Base-by-base conservation (phyloP, 2,113 vertebrate genomes). In the Toxotes jaculatrix region DNA sequence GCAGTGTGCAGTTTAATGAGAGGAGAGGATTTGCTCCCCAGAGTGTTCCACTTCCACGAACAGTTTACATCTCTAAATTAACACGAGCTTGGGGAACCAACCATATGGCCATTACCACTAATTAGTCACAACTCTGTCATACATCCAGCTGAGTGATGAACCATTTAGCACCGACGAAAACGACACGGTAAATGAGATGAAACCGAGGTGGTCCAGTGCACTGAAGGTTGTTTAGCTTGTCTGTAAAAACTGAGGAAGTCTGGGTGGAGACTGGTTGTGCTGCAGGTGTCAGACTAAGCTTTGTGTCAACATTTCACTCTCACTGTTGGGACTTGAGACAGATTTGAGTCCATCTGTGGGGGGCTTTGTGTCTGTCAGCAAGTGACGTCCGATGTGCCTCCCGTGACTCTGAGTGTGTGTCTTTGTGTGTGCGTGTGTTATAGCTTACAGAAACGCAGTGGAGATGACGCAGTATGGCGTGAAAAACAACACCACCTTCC, bases 401-500 rank as follows among this genome's bases (percentile, higher is more conserved):
- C 59, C 21, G 32, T 65, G 76, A 77, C 79, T 82, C 55, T 60
- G 21, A 64, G 59, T 75, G 76, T 84, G 64, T 87, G 67, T 53
- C 45, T 53, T 53, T 65, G 36, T 51, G 47, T 21, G 38, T 40
- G 38, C 47, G 59, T 65, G 36, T 51, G 42, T 21, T 31, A 10
- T 31, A 99, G 98, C 96, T 14, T 99, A 99, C 88, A 97, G 98
- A 94, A 99, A 99, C 0, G 97, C 98, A 19, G 97, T 94, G 85
- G 98, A 99, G 93, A 95, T 96, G 90, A 95, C 96, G 81, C 98
- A 98, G 79, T 99, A 98, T 2, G 97, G 97, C 77, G 96, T 99
- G 0, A 98, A 96, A 95, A 98, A 99, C 94, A 99, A 98, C 91
- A 98, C 97, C 87, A 98, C 98, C 57, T 99, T 99, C 92, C 95